These are phyloP conservation scores for Grammomys dolichurus DNA, from an alignment of 2,113 vertebrate genomes.

Conservation along the genomic window DNA sequence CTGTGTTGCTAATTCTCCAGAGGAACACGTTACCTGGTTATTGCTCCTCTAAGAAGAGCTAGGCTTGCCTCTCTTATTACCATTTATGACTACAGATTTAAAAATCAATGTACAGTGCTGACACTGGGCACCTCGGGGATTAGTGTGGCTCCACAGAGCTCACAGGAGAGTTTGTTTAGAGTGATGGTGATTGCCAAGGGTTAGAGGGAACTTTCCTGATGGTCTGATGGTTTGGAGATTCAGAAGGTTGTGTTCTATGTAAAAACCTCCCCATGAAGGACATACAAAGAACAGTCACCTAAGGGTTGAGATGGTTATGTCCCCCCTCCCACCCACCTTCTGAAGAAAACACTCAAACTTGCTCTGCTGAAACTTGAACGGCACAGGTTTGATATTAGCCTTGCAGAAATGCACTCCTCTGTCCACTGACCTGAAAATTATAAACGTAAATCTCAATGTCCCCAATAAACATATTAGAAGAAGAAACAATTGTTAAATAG, in stretches of 20 bases:
- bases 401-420: background rate
- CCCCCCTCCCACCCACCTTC: background rate
- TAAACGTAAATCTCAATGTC: conserved; percentile 26
- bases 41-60: background rate
- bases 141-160: background rate
- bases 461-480: background rate
- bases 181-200: background rate
- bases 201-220: background rate
- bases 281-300: background rate
- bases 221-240: background rate
- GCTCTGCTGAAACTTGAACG: background rate
- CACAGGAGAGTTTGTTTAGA: background rate
- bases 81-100: conserved; percentile 13
- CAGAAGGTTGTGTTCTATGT: background rate
- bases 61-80: conserved; percentile 5
- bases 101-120: conserved; percentile 37
- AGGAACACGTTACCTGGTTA: background rate
- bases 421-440: conserved; percentile 14
- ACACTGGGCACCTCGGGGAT: background rate
- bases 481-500: background rate
- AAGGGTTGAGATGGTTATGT: background rate
- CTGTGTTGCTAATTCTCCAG: background rate
- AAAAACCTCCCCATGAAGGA: background rate
- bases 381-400: conserved; percentile 7
- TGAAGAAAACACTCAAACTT: background rate